Base-by-base conservation (phyloP, 2,888 invertebrate genomes). In the Buathra laborator region DNA sequence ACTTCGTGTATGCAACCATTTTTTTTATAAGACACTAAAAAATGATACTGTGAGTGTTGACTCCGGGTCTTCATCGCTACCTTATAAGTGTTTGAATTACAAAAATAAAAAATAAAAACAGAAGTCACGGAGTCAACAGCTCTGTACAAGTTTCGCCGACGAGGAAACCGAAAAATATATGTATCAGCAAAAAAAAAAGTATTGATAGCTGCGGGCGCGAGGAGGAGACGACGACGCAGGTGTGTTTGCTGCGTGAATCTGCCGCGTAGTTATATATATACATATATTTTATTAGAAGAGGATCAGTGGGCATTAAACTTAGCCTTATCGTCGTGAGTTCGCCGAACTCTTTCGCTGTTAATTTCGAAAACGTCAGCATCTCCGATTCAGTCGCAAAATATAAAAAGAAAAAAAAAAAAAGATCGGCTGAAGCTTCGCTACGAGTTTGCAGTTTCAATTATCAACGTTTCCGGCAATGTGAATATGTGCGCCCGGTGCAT, bases 361-460 rank as follows among this genome's bases (percentile, higher is more conserved):
- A 51, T 85, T 82, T 77, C 82, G 68, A 75, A 85, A 82, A 82
- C 75, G 85, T 85, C 85, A 82, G 82, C 82, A 46, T 70, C 78
- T 74, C 67, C 29, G 56, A 79, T 79, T 79, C 66, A 19, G 51
- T 14, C 43, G 70, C 64, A 64, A 75, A 74, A 46, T 2, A 56
- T 48, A 32, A 62, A 70, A 70, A 48, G 48, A 62, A 37, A 80
- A 62, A 70, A 29, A 64, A 68, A 68, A 64, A 64, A 48, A 68
- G 64, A 76, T 76, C 67, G 68, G 24, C 48, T 29, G 68, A 71
- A 79, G 75, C 70, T 71, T 79, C 59, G 74, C 24, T 62, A 74
- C 66, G 83, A 82, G 56, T 75, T 79, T 76, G 81, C 68, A 64
- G 81, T 85, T 85, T 83, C 85, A 85, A 85, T 79, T 83, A 83